phyloP scores from a whole-genome alignment of 2,113 vertebrate species.

The Spea multiplicata region DNA sequence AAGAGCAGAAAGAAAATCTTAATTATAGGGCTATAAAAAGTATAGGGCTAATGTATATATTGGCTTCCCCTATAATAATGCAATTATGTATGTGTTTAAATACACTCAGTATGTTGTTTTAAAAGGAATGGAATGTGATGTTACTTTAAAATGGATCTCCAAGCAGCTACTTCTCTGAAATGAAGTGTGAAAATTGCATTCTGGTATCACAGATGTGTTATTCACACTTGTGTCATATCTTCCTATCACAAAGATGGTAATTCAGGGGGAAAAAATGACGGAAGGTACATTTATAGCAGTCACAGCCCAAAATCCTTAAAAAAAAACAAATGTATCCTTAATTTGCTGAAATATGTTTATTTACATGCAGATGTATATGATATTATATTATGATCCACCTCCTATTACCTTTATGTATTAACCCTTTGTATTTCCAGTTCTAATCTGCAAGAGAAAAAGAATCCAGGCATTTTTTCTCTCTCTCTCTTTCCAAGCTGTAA shows the following conservation, averaged over 20 bases:
- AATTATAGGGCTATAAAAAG: too few species aligned
- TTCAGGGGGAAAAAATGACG: slow-evolving; percentile 50
- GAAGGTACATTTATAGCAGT: not conserved
- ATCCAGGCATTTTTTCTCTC: not conserved
- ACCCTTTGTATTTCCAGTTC: slow-evolving; percentile 12
- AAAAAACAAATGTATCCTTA: too few species aligned
- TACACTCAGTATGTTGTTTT: not conserved
- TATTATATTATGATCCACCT: too few species aligned
- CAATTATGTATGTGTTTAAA: too few species aligned
- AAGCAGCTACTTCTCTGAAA: slow-evolving; percentile 61
- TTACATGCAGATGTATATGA: too few species aligned
- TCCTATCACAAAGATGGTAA: slow-evolving; percentile 45
- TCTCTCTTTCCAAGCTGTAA: slow-evolving; percentile 5
- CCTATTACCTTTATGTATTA: not conserved
- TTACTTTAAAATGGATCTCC: slow-evolving; percentile 30
- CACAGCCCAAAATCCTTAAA: too few species aligned
- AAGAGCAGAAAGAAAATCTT: too few species aligned
- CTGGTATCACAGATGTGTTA: slow-evolving; percentile 49
- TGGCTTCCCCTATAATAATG: too few species aligned
- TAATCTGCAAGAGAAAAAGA: slow-evolving; percentile 17
- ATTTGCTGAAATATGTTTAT: too few species aligned
- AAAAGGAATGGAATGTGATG: slow-evolving; percentile 6
- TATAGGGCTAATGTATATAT: too few species aligned
- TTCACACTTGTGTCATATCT: slow-evolving; percentile 49
- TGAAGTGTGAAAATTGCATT: slow-evolving; percentile 55